phyloP scores from a whole-genome alignment of 2,113 vertebrate genomes.

The Chloroceryle aenea region DNA sequence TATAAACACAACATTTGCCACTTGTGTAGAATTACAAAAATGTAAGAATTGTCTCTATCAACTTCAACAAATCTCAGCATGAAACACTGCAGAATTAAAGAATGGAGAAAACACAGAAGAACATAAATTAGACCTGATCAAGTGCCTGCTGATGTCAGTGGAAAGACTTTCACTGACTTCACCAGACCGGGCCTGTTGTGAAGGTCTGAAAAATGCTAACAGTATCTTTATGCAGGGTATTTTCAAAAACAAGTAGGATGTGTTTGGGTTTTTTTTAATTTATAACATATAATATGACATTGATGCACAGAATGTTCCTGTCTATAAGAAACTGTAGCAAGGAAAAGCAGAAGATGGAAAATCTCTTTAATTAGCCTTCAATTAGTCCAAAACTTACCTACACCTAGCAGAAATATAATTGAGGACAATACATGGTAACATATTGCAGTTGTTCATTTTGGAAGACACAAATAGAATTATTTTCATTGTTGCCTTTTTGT shows the following conservation, averaged over 20 bases:
- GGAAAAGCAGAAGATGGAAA: not conserved
- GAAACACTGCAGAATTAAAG: slow-evolving; percentile 11
- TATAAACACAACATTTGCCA: not conserved
- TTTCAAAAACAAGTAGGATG: not conserved
- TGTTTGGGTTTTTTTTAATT: not conserved
- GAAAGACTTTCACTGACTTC: slow-evolving; percentile 56
- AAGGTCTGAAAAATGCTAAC: not conserved
- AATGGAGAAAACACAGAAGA: slow-evolving; percentile 47
- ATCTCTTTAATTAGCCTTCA: not conserved
- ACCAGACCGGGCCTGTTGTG: slow-evolving; percentile 4
- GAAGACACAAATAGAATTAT: not conserved
- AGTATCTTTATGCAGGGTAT: not conserved
- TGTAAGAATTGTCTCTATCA: not conserved
- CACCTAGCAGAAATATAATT: not conserved
- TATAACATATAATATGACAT: not conserved
- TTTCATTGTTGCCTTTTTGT: not conserved
- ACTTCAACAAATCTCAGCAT: not conserved
- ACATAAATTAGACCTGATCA: slow-evolving; percentile 43
- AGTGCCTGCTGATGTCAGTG: slow-evolving; percentile 61
- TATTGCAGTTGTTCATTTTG: not conserved
- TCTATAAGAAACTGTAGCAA: not conserved
- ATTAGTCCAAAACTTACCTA: not conserved
- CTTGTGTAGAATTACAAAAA: not conserved
- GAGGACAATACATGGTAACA: not conserved
- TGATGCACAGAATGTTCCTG: not conserved